Conservation (phyloP, 2,113 vertebrate genomes). For the Cynopterus brachyotis region DNA sequence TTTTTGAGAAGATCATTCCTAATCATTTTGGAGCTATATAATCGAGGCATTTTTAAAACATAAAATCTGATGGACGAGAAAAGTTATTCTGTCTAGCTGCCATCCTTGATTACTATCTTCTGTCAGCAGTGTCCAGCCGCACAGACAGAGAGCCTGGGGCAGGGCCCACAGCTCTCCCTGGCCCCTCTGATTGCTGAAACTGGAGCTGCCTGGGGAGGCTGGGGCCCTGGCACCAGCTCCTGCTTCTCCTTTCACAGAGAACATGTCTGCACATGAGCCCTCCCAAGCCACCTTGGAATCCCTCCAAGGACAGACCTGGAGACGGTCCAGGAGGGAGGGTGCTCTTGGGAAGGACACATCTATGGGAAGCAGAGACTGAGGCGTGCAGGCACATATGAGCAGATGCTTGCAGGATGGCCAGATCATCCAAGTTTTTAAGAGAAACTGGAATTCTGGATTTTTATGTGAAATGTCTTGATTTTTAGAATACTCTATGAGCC, state of each 20-base stretch:
- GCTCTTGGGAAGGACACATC: conserved; percentile 1
- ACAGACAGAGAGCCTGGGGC: background rate
- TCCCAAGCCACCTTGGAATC: conserved; percentile 29
- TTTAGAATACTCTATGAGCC: background rate
- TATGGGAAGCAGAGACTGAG: background rate
- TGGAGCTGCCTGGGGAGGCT: background rate
- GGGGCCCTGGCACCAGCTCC: background rate
- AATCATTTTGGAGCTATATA: background rate
- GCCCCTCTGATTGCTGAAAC: background rate
- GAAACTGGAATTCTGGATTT: conserved; percentile 7
- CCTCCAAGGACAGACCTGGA: conserved; percentile 57
- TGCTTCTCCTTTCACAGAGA: conserved; percentile 30
- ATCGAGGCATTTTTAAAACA: background rate
- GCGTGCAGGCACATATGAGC: background rate
- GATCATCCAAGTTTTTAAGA: background rate
- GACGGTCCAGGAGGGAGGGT: background rate
- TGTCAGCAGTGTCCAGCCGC: background rate
- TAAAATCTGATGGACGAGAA: background rate
- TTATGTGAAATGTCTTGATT: conserved; percentile 27
- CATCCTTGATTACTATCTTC: background rate
- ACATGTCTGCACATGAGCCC: conserved; percentile 49
- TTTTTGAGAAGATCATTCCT: background rate
- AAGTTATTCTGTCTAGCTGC: background rate
- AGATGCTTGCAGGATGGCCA: background rate
- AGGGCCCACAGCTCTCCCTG: background rate